A percentile compares a stretch with the other conserved stretches of the same genome.
phyloP scores from a whole-genome alignment of 2,113 vertebrate genomes.

The Chrysemys picta region DNA sequence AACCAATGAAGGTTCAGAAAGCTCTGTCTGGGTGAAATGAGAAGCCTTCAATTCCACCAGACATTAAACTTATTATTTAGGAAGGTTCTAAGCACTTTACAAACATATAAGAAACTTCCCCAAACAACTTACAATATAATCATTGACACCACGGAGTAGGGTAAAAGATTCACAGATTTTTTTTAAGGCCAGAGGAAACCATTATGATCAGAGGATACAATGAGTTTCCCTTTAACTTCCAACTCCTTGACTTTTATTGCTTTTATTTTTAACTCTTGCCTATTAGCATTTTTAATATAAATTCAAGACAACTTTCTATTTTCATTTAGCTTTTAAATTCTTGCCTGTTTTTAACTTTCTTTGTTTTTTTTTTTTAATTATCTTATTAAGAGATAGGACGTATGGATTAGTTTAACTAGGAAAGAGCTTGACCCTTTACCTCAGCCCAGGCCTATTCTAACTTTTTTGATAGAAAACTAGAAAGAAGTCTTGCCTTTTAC shows the following conservation, averaged over 20 bases:
- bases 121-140: neutral
- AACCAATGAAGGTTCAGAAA: rapidly evolving
- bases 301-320: neutral
- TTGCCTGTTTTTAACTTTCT: neutral
- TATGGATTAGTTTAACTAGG: neutral
- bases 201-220: neutral
- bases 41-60: neutral
- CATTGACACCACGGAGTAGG: neutral
- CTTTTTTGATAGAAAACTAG: neutral
- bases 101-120: neutral
- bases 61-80: neutral
- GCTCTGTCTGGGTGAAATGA: neutral
- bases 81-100: neutral
- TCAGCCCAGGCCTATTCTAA: neutral
- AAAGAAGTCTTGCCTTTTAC: neutral
- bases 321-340: neutral
- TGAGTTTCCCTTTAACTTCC: neutral
- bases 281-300: neutral
- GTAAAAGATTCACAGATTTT: neutral
- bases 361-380: neutral
- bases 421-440: neutral
- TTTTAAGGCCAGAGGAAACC: neutral
- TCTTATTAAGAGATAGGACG: neutral
- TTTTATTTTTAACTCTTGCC: neutral
- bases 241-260: neutral